These are phyloP conservation scores for Limulus polyphemus DNA, from an alignment of 2,888 invertebrate species.

Conservation along the genomic window DNA sequence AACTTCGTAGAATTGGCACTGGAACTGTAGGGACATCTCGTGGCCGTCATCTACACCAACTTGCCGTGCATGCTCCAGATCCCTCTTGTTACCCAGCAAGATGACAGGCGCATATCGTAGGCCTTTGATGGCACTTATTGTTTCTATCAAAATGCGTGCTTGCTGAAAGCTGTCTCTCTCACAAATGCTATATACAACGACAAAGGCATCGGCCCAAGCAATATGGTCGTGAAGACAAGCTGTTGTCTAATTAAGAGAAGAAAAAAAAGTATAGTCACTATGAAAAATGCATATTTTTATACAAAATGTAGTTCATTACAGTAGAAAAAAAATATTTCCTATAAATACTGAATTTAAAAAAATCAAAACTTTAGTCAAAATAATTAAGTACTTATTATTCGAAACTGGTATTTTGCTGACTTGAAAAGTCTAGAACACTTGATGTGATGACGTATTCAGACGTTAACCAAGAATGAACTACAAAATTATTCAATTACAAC, in stretches of 20 bases:
- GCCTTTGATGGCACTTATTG: slow-evolving; percentile 51
- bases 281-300: too few relatives aligned
- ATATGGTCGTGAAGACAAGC: slow-evolving; percentile 42
- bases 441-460: too few relatives aligned
- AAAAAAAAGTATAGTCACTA: too few relatives aligned
- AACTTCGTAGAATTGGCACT: slow-evolving; percentile 64
- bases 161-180: slow-evolving; percentile 56
- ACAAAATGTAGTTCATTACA: too few relatives aligned
- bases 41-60: slow-evolving; percentile 63
- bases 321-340: too few relatives aligned
- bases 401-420: too few relatives aligned
- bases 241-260: slow-evolving; percentile 10
- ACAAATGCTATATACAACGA: slow-evolving; percentile 63
- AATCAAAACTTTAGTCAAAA: too few relatives aligned
- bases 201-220: slow-evolving; percentile 64
- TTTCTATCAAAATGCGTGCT: slow-evolving; percentile 53
- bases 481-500: too few relatives aligned
- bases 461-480: too few relatives aligned
- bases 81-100: slow-evolving; percentile 64
- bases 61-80: slow-evolving; percentile 43
- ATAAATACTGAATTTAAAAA: too few relatives aligned
- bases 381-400: too few relatives aligned
- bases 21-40: slow-evolving; percentile 53
- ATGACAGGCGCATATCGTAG: slow-evolving; percentile 49
- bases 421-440: too few relatives aligned